These are phyloP conservation scores for Lucilia cuprina DNA, from an alignment of 1,140 invertebrate species.

Conservation along the genomic window DNA sequence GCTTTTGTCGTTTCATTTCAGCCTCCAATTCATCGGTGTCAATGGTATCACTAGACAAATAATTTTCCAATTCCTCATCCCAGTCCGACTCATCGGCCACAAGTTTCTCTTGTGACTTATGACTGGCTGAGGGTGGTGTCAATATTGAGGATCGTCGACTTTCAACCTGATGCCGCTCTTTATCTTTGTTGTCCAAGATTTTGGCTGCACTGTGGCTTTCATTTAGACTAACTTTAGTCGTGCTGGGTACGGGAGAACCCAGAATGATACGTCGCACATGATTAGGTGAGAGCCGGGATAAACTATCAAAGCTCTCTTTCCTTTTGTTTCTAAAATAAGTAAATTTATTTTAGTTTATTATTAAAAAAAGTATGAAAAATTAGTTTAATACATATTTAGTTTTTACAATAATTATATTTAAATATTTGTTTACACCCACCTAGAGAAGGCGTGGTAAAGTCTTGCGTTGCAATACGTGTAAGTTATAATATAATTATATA, in stretches of 20 bases:
- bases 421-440: neutral
- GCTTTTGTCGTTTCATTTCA: conserved; percentile 59
- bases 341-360: neutral
- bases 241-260: conserved; percentile 40
- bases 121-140: neutral
- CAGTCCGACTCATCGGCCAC: conserved; percentile 38
- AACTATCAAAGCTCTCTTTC: conserved; percentile 40
- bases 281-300: conserved; percentile 41
- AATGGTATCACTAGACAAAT: conserved; percentile 54
- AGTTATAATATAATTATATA: neutral
- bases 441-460: conserved; percentile 9
- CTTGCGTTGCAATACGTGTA: neutral
- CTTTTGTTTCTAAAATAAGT: conserved; percentile 29
- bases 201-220: neutral
- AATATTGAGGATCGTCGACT: conserved; percentile 25
- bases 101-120: conserved; percentile 13
- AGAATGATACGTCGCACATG: conserved; percentile 41
- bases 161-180: neutral
- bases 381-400: neutral
- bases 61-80: conserved; percentile 46
- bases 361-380: neutral
- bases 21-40: conserved; percentile 58
- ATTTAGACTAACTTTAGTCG: neutral
- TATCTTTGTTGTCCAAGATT: neutral
- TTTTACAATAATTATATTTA: neutral